A percentile compares a stretch with the other conserved stretches of the same genome.
Evolutionary conservation across 2,888 invertebrate species (phyloP).

Genomic region (Perizoma flavofasciatum): DNA sequence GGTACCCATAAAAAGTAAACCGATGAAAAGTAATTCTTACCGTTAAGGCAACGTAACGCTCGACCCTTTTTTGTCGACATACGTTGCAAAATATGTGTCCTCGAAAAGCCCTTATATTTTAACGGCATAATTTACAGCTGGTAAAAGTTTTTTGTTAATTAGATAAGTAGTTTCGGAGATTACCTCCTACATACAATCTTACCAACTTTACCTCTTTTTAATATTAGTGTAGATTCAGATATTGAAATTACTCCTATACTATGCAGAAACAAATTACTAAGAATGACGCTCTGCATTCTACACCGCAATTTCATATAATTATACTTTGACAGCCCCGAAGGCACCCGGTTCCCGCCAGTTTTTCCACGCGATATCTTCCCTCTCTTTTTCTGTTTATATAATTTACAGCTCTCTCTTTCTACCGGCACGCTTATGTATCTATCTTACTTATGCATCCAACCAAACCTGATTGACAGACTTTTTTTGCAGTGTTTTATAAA

Average conservation of each 20-base stretch:
- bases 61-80: no score
- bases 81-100: no score
- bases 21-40: no score
- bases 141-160: no score
- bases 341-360: constrained; percentile 21
- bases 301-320: constrained; percentile 37
- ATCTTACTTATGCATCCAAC: constrained; percentile 4
- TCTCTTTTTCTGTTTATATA: constrained; percentile 8
- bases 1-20: no score
- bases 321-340: constrained; percentile 38
- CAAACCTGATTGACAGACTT: constrained; percentile 24
- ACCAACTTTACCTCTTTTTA: no score
- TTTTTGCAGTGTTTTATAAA: constrained; percentile 23
- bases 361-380: constrained; percentile 23
- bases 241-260: constrained; percentile 17
- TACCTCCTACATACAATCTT: no score
- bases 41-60: no score
- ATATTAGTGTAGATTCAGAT: constrained; percentile 3
- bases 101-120: no score
- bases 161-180: no score
- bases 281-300: constrained; percentile 38
- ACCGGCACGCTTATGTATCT: constrained; percentile 26
- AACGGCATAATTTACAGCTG: constrained; percentile 7
- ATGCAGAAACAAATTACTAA: constrained; percentile 33
- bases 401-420: constrained; percentile 10